Percentiles rank a stretch among this genome's conserved stretches.
These are phyloP conservation scores for Acrobasis repandana DNA, from an alignment of 2,888 invertebrate species.

Conservation along the genomic window DNA sequence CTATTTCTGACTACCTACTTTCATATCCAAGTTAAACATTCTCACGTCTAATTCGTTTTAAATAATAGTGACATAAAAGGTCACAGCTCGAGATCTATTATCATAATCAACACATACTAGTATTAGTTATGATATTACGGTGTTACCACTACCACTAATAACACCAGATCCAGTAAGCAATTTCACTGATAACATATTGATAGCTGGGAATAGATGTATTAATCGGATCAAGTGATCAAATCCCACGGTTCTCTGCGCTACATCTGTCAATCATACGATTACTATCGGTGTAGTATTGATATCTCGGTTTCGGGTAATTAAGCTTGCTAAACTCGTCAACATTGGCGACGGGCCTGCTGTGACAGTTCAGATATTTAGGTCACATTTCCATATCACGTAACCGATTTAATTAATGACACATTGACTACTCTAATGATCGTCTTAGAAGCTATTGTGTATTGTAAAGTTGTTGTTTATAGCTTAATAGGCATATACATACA, in stretches of 20 bases:
- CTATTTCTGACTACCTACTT: no score
- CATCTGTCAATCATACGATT: conserved; percentile 16
- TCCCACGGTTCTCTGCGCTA: conserved; percentile 14
- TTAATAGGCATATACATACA: no score
- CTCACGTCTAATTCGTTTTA: no score
- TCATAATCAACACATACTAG: no score
- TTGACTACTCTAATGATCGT: background rate
- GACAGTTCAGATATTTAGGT: conserved; percentile 16
- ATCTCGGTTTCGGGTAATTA: conserved; percentile 15
- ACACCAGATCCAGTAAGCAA: background rate
- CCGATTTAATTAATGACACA: conserved; percentile 3
- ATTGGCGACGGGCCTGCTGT: conserved; percentile 8
- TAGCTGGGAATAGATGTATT: conserved; percentile 5
- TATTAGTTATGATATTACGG: no score
- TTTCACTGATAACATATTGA: conserved; percentile 1
- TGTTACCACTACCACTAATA: no score
- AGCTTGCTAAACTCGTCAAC: conserved; percentile 14
- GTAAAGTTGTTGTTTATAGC: no score
- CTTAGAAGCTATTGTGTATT: conserved; percentile 1
- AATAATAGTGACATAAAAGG: no score
- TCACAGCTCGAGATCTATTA: no score
- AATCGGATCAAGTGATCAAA: conserved; percentile 10
- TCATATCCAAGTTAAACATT: no score
- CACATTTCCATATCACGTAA: conserved; percentile 11
- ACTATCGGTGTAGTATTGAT: conserved; percentile 12